Evolutionary conservation across 2,888 invertebrate genomes (phyloP), one percentile per base, ranked within the genome.

Genomic region (Ectemnius cavifrons): DNA sequence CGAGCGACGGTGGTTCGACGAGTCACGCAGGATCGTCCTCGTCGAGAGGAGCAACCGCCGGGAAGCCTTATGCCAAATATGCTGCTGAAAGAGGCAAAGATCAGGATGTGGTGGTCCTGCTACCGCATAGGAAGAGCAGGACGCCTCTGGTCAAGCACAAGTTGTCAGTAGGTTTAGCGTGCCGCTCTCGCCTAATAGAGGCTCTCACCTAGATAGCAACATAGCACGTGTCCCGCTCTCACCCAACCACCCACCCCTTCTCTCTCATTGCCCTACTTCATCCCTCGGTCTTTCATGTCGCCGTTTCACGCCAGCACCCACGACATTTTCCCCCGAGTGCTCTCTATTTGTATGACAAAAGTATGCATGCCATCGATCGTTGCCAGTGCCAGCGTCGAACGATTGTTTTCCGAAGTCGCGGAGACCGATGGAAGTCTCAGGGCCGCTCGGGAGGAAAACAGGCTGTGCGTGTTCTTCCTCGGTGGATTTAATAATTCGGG

Each of bases 91-190:
- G 78, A 4, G 63, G 71, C 18, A 89, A 89, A 78, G 89, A 90
- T 67, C 89, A 89, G 63, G 89, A 90, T 67, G 88, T 90, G 18
- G 86, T 90, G 3, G 87, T 90, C 37, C 71, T 90, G 16, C 78
- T 89, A 58, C 88, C 86, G 28, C 86, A 86, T 71, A 84, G 87
- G 23, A 90, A 88, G 75, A 88, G 82, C 78, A 80, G 89, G 67
- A 86, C 88, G 3, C 86, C 89, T 2, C 80, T 86, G 52, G 81
- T 87, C 64, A 86, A 86, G 70, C 88, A 89, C 80, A 89, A 88
- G 80, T 83, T 90, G 70, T 89, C 89, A 82, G 89, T 90, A 79
- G 16, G 78, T 83, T 16, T 16, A 52, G 4, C 52, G 4, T 5
- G 67, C 6, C 20, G 0, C 4, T 64, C 8, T 16, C 11, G 6